Evolutionary conservation across 2,888 invertebrate species (phyloP), one percentile per base, ranked within the genome.

Genomic region (Metacarcinus magister): DNA sequence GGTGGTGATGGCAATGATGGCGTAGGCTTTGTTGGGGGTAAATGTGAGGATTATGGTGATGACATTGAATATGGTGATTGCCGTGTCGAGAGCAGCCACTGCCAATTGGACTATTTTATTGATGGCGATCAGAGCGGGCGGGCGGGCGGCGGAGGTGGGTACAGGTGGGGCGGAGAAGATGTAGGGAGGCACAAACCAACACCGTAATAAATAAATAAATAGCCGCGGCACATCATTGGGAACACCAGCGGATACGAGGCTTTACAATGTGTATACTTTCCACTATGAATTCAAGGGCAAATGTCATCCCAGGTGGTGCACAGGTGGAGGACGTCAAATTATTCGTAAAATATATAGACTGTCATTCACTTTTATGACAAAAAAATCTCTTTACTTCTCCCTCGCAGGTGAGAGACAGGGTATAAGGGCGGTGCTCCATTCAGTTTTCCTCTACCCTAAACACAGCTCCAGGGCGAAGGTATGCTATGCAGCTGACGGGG

Each of bases 1-100:
- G 91, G 92, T 90, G 91, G 91, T 44, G 95, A 95, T 95, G 95
- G 95, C 87, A 87, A 43, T 75, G 91, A 95, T 94, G 95, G 44
- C 54, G 48, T 39, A 44, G 91, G 94, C 94, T 54, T 94, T 94
- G 95, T 94, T 94, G 95, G 92, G 95, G 95, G 92, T 95, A 82
- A 95, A 93, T 94, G 91, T 28, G 94, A 75, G 90, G 95, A 95
- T 95, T 94, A 94, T 94, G 94, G 94, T 94, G 94, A 94, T 90
- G 95, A 94, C 91, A 95, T 46, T 95, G 75, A 95, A 32, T 94
- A 95, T 95, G 91, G 75, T 95, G 94, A 95, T 95, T 43, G 91
- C 87, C n/a, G 91, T 60, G 60, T 82, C 75, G 46, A 82, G 48
- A 39, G 39, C 16, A 87, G 39, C 87, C 87, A 39, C 87, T 13